Evolutionary conservation across 2,113 vertebrate genomes (phyloP).

Genomic region (Colossoma macropomum): DNA sequence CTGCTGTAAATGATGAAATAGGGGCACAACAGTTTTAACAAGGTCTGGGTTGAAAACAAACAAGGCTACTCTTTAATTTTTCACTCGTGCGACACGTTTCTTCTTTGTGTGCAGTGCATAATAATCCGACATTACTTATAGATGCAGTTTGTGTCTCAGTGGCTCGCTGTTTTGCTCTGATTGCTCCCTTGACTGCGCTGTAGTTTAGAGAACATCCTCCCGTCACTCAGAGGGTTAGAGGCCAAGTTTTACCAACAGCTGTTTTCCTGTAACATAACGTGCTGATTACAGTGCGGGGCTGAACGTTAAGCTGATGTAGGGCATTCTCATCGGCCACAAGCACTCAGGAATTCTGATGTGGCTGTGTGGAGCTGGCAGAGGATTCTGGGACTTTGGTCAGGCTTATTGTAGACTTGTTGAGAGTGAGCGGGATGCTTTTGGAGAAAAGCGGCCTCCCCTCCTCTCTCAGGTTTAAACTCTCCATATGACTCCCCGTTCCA

Average conservation of each 20-base stretch:
- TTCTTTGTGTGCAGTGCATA: too few species aligned
- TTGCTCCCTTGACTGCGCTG: neutral
- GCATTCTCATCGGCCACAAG: neutral
- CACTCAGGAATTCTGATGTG: neutral
- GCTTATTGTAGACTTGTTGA: neutral
- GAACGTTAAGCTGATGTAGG: neutral
- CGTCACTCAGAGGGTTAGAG: neutral
- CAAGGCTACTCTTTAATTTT: too few species aligned
- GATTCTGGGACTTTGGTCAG: neutral
- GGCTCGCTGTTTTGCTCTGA: neutral
- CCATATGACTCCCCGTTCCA: conserved; percentile 51
- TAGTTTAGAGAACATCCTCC: neutral
- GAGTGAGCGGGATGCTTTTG: neutral
- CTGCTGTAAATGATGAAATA: too few species aligned
- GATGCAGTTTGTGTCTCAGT: neutral
- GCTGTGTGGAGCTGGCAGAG: neutral
- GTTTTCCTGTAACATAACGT: neutral
- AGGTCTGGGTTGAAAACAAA: too few species aligned
- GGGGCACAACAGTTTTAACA: too few species aligned
- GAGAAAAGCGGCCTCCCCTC: neutral
- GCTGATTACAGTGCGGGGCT: neutral
- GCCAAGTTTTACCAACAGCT: neutral
- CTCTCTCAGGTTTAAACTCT: conserved; percentile 30
- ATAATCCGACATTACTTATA: neutral
- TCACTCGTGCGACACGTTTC: too few species aligned